Conservation (phyloP, 2,797 vertebrate genomes). For the Cyprinodon diabolis region DNA sequence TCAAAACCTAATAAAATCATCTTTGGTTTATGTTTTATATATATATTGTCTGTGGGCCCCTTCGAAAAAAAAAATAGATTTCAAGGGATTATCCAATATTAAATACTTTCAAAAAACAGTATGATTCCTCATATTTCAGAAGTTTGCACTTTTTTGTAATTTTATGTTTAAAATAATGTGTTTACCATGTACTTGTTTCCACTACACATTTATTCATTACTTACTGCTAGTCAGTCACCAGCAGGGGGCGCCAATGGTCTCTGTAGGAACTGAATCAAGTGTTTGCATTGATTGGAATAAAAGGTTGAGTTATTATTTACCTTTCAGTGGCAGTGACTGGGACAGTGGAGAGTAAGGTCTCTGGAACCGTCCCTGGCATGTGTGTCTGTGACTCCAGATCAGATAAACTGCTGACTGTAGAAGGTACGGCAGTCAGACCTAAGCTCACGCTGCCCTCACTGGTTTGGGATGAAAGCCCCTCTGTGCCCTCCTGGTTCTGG, state of each 20-base stretch:
- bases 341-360: conserved; percentile 42
- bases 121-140: not conserved
- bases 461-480: conserved; percentile 52
- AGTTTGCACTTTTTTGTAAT: not conserved
- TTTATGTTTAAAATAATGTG: not conserved
- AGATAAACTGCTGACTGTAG: conserved; percentile 54
- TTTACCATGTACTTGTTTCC: not conserved
- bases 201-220: not conserved
- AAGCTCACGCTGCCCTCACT: conserved; percentile 39
- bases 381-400: conserved; percentile 45
- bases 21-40: not conserved
- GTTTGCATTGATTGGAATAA: not conserved
- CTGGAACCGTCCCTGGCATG: conserved; percentile 36
- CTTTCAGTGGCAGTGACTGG: conserved; percentile 55
- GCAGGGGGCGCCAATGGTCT: not conserved
- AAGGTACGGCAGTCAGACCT: conserved; percentile 55
- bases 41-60: too few species aligned
- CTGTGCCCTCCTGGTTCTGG: conserved; percentile 53
- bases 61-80: too few species aligned
- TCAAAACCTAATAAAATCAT: not conserved
- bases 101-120: too few species aligned
- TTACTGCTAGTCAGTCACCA: not conserved
- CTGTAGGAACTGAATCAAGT: not conserved
- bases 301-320: conserved; percentile 26
- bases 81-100: too few species aligned